These are phyloP conservation scores for Drosophila pseudoobscura DNA, from an alignment of 1,140 invertebrate genomes.

Conservation along the genomic window DNA sequence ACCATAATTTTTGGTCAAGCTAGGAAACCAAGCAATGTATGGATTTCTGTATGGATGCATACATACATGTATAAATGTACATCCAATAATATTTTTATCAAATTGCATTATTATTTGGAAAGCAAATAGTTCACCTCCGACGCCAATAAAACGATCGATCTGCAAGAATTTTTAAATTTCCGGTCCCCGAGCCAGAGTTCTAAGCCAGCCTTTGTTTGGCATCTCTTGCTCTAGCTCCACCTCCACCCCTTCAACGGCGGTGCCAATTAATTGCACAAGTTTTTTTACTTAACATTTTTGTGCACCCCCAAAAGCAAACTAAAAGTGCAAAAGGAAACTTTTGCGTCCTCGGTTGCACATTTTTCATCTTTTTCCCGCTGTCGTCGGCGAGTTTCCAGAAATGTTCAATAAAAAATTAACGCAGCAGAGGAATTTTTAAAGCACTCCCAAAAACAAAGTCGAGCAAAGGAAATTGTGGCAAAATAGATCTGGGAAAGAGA, in stretches of 20 bases:
- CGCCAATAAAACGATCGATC: too few relatives aligned
- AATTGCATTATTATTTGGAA: too few relatives aligned
- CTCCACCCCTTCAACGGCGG: not conserved
- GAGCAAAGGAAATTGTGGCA: slow-evolving; percentile 24
- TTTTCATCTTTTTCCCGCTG: slow-evolving; percentile 26
- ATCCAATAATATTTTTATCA: too few relatives aligned
- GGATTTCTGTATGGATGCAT: too few relatives aligned
- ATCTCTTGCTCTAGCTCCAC: too few relatives aligned
- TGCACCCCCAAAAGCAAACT: slow-evolving; percentile 26
- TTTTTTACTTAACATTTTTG: slow-evolving; percentile 26
- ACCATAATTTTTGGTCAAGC: too few relatives aligned
- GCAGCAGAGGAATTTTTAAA: slow-evolving; percentile 41
- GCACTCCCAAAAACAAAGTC: slow-evolving; percentile 16
- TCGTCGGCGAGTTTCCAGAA: slow-evolving; percentile 9
- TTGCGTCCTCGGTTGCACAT: slow-evolving; percentile 28
- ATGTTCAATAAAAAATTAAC: slow-evolving; percentile 37
- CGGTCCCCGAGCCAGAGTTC: not conserved
- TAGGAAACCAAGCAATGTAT: too few relatives aligned
- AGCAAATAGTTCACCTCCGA: too few relatives aligned
- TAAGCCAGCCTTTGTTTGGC: too few relatives aligned
- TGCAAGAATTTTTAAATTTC: slow-evolving; percentile 5
- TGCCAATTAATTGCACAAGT: slow-evolving; percentile 50
- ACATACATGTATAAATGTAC: too few relatives aligned
- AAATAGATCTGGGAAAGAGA: slow-evolving; percentile 12
- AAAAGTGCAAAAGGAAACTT: slow-evolving; percentile 35